Percentiles rank a stretch among this genome's conserved stretches.
Evolutionary conservation across 2,888 invertebrate species (phyloP).

Genomic region (Electrophaes corylata): DNA sequence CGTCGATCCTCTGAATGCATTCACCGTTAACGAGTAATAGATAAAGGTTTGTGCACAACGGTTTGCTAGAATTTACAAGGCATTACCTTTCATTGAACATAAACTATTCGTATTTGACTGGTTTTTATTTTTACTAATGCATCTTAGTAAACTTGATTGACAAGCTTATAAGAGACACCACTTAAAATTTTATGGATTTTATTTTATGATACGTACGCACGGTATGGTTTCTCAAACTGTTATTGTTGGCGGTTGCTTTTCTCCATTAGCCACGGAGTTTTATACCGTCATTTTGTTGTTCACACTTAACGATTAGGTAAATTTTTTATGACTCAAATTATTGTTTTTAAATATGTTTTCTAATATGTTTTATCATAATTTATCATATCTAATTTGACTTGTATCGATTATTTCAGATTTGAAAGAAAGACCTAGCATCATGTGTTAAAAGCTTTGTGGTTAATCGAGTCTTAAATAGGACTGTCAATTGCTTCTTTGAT

Average conservation of each 20-base stretch:
- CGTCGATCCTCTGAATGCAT: conserved; percentile 61
- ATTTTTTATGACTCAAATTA: conserved; percentile 7
- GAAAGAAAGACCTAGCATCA: conserved; percentile 30
- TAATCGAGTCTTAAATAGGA: conserved; percentile 32
- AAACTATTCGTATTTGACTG: conserved; percentile 21
- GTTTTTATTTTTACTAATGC: neutral
- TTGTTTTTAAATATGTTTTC: conserved; percentile 11
- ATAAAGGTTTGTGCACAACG: conserved; percentile 32
- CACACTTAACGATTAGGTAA: conserved; percentile 15
- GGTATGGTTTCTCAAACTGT: conserved; percentile 4
- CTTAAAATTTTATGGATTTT: neutral
- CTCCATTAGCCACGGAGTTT: conserved; percentile 10
- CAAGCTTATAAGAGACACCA: neutral
- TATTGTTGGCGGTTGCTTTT: conserved; percentile 10
- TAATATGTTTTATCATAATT: conserved; percentile 3
- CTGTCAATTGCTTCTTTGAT: conserved; percentile 38
- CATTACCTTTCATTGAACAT: conserved; percentile 20
- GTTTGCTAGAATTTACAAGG: conserved; percentile 22
- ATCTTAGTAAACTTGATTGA: neutral
- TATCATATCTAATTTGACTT: conserved; percentile 3
- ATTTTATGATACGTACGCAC: neutral
- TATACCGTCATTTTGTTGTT: conserved; percentile 20
- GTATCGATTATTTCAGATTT: conserved; percentile 21
- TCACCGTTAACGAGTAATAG: conserved; percentile 68
- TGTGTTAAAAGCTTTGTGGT: conserved; percentile 25